phyloP scores from a whole-genome alignment of 2,113 vertebrate species.

The Phycodurus eques region DNA sequence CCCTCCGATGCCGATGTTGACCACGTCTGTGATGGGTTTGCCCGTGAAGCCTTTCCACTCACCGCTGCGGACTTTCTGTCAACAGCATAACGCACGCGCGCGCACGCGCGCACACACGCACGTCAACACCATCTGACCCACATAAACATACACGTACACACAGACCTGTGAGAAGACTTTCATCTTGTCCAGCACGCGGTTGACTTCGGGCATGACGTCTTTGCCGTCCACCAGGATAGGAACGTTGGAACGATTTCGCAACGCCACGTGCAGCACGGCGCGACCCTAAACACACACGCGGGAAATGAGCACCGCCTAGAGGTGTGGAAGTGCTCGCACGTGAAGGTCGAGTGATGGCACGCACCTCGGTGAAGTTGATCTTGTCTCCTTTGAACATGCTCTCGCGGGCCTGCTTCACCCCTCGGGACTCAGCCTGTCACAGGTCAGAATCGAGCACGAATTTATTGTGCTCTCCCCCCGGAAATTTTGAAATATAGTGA shows the following conservation, averaged over 20 bases:
- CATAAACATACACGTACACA: neutral
- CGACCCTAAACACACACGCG: constrained; percentile 74
- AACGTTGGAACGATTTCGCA: constrained; percentile 87
- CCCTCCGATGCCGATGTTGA: constrained; percentile 95
- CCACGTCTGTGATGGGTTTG: constrained; percentile 87
- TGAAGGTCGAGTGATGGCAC: neutral
- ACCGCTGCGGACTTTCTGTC: constrained; percentile 85
- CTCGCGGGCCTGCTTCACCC: constrained; percentile 84
- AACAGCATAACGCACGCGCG: neutral
- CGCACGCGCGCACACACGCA: neutral
- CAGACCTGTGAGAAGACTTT: constrained; percentile 88
- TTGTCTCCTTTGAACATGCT: constrained; percentile 91
- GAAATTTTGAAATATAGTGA: too few species aligned
- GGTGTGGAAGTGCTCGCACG: neutral
- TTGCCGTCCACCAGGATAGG: constrained; percentile 84
- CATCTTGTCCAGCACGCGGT: constrained; percentile 92
- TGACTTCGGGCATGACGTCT: constrained; percentile 93
- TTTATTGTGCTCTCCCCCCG: too few species aligned
- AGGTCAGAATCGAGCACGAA: neutral
- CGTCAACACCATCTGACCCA: neutral
- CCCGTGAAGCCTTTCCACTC: constrained; percentile 96
- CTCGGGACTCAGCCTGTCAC: constrained; percentile 85
- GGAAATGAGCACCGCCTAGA: neutral
- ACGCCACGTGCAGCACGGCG: constrained; percentile 89
- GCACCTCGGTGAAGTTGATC: constrained; percentile 97